A percentile compares a stretch with the other conserved stretches of the same genome.
phyloP scores from a whole-genome alignment of 2,888 invertebrate genomes.

The Selenia dentaria region DNA sequence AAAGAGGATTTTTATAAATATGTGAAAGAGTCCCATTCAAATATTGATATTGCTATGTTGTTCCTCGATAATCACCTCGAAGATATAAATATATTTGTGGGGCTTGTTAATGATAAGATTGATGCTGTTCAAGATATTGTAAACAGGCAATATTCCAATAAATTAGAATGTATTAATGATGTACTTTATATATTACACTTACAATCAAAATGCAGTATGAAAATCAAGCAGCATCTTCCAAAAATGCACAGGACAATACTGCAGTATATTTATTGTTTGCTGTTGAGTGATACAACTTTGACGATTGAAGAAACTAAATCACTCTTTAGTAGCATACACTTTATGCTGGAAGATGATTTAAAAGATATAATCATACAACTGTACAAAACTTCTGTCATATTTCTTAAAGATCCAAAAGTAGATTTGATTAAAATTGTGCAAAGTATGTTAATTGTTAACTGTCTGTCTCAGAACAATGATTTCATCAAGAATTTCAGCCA shows the following conservation, averaged over 20 bases:
- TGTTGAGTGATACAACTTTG: conserved; percentile 47
- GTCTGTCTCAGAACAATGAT: conserved; percentile 40
- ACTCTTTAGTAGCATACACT: conserved; percentile 44
- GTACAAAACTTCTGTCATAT: conserved; percentile 49
- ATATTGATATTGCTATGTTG: conserved; percentile 54
- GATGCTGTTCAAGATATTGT: conserved; percentile 47
- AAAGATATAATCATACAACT: conserved; percentile 47
- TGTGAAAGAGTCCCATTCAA: conserved; percentile 40
- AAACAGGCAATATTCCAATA: conserved; percentile 61
- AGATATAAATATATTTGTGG: conserved; percentile 41
- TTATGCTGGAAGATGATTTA: conserved; percentile 30
- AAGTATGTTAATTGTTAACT: conserved; percentile 51
- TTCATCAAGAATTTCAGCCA: conserved; percentile 41
- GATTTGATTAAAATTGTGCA: conserved; percentile 53
- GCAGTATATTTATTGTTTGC: conserved; percentile 50
- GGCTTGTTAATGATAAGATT: conserved; percentile 48
- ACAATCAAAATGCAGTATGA: conserved; percentile 39
- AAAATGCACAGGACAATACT: conserved; percentile 49
- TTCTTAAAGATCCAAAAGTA: conserved; percentile 48
- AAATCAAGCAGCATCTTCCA: conserved; percentile 33
- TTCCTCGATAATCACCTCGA: conserved; percentile 50
- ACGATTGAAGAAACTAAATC: conserved; percentile 44
- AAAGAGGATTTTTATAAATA: conserved; percentile 42
- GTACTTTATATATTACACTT: conserved; percentile 51
- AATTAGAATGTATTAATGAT: conserved; percentile 53